phyloP scores from a whole-genome alignment of 2,113 vertebrate genomes.

The Pipa parva region DNA sequence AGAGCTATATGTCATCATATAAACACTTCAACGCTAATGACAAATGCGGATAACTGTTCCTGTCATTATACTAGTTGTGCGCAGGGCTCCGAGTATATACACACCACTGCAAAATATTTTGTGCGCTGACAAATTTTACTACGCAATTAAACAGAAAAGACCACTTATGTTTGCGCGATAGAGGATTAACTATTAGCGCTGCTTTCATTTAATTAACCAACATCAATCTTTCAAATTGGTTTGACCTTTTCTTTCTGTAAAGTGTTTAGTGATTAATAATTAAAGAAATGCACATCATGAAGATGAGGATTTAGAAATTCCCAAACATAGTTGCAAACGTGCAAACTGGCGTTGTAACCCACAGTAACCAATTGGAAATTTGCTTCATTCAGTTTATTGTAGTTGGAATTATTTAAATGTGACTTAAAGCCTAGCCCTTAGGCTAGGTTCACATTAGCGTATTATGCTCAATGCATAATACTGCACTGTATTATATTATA shows the following conservation, averaged over 20 bases:
- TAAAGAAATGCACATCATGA: conserved; percentile 5
- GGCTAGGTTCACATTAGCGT: too few species aligned
- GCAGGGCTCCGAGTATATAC: conserved; percentile 29
- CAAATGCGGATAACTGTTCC: neutral
- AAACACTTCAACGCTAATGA: conserved; percentile 25
- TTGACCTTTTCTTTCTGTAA: conserved; percentile 28
- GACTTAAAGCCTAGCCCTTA: too few species aligned
- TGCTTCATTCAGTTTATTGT: too few species aligned
- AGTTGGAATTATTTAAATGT: too few species aligned
- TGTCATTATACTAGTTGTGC: conserved; percentile 10
- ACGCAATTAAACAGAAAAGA: conserved; percentile 8
- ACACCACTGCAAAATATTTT: conserved; percentile 29
- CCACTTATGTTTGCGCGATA: conserved; percentile 15
- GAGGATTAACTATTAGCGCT: conserved; percentile 24
- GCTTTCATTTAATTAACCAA: conserved; percentile 20
- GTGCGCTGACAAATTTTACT: conserved; percentile 24
- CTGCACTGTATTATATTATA: too few species aligned
- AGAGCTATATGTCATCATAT: too few species aligned
- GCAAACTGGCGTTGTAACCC: too few species aligned
- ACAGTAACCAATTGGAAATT: too few species aligned
- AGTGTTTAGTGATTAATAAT: conserved; percentile 23
- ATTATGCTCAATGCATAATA: too few species aligned
- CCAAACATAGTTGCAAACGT: too few species aligned
- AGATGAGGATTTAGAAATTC: too few species aligned
- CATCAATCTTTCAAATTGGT: conserved; percentile 25